Conservation (phyloP, 1,140 invertebrate genomes). For the Tenebrio molitor region DNA sequence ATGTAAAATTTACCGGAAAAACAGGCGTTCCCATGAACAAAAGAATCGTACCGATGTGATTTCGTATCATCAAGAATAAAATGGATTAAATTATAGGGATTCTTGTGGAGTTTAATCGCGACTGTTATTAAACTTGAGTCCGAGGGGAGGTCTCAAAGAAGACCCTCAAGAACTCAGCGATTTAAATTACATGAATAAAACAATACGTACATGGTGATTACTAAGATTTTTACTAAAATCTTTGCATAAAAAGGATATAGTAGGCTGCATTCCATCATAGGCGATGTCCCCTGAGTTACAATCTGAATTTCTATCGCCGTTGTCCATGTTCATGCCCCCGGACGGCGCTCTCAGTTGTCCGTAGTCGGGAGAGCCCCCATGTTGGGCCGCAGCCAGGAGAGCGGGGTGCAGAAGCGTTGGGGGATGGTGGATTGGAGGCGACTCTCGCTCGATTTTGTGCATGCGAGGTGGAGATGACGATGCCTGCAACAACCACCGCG, state of each 20-base stretch:
- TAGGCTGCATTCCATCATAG: conserved; percentile 92
- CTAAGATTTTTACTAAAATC: conserved; percentile 59
- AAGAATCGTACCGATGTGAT: conserved; percentile 26
- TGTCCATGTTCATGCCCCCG: conserved; percentile 75
- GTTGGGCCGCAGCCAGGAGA: conserved; percentile 82
- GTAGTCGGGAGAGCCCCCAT: conserved; percentile 82
- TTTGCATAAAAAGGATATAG: conserved; percentile 89
- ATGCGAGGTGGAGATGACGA: conserved; percentile 69
- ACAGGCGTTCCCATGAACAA: neutral
- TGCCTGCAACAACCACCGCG: conserved; percentile 61
- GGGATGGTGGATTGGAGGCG: conserved; percentile 83
- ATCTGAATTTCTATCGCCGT: conserved; percentile 86
- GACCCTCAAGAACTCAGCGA: conserved; percentile 49
- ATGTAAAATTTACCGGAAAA: conserved; percentile 19
- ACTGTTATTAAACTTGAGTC: conserved; percentile 58
- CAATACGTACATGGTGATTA: conserved; percentile 57
- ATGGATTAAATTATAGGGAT: conserved; percentile 54
- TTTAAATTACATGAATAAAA: conserved; percentile 40
- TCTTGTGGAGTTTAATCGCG: conserved; percentile 56
- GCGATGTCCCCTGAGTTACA: conserved; percentile 89
- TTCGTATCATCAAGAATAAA: conserved; percentile 42
- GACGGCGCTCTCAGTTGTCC: conserved; percentile 73
- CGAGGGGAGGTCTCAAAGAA: conserved; percentile 56
- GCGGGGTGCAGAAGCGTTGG: conserved; percentile 85
- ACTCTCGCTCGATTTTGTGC: conserved; percentile 80